Percentiles rank a stretch among this genome's conserved stretches.
phyloP scores from a whole-genome alignment of 1,140 invertebrate genomes.

The Diuraphis noxia region DNA sequence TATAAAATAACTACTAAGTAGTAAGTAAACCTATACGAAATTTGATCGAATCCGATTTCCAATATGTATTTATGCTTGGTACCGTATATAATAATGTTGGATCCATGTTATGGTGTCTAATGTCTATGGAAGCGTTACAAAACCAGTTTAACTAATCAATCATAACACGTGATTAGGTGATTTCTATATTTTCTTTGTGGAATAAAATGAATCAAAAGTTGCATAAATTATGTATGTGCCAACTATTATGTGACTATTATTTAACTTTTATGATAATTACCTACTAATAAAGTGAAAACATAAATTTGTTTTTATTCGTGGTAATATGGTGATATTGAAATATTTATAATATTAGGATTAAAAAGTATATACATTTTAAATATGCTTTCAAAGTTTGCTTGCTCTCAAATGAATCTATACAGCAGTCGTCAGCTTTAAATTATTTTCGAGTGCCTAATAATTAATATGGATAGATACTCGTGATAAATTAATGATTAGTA shows the following conservation, averaged over 20 bases:
- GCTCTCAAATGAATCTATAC: background rate
- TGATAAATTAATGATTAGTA: too few species aligned
- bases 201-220: background rate
- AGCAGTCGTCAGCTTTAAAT: background rate
- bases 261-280: background rate
- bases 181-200: background rate
- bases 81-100: background rate
- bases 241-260: background rate
- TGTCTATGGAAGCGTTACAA: background rate
- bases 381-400: background rate
- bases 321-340: background rate
- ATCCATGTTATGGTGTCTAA: background rate
- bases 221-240: background rate
- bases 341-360: background rate
- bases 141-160: conserved; percentile 30
- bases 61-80: background rate
- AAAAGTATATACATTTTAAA: background rate
- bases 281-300: background rate
- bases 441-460: background rate
- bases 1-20: background rate
- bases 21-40: background rate
- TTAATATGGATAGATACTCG: background rate
- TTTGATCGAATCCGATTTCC: background rate
- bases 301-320: background rate
- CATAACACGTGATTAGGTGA: background rate